Base-by-base conservation (phyloP, 2,888 invertebrate genomes). In the Apamea epomidion region DNA sequence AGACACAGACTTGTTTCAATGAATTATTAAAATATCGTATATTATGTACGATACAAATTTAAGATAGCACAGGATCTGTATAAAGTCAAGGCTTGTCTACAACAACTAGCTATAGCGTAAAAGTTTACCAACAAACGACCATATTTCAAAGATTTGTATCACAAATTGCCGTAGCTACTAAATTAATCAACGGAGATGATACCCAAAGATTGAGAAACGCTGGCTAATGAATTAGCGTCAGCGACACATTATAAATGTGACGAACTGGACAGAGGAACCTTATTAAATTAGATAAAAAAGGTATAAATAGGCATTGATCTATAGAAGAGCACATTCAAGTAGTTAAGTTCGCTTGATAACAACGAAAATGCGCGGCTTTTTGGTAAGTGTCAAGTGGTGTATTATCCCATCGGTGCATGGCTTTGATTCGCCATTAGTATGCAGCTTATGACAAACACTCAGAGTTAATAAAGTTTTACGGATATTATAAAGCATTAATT, bases 271-370 rank as follows among this genome's bases (percentile, higher is more conserved):
- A 92, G 92, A 91, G 91, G 93, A 92, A 93, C 93, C 92, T 93
- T 93, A 92, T 94, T 91, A 94, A 94, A 94, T 94, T 93, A 93
- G 93, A 93, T 92, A 93, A 95, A 95, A 95, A 96, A 94, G 93
- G 95, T 97, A 97, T 96, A 97, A 95, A 97, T 95, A 96, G 93
- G 93, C 92, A 91, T 92, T 92, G 92, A 91, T 92, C 91, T 91
- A 93, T 91, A 91, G 92, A 91, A 92, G 91, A 93, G 89, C 94
- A 95, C 96, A 97, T 94, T 96, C 94, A 93, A 92, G 91, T 93
- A 89, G 93, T 92, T 91, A 92, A 91, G 91, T 91, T 90, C 94
- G 92, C 92, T 92, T 91, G 93, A 94, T 92, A 91, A 92, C 92
- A 93, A 94, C 95, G 91, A 92, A 94, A 94, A 97, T 97, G 97